Base-by-base conservation (phyloP, 1,140 invertebrate genomes). In the Batillaria attramentaria region DNA sequence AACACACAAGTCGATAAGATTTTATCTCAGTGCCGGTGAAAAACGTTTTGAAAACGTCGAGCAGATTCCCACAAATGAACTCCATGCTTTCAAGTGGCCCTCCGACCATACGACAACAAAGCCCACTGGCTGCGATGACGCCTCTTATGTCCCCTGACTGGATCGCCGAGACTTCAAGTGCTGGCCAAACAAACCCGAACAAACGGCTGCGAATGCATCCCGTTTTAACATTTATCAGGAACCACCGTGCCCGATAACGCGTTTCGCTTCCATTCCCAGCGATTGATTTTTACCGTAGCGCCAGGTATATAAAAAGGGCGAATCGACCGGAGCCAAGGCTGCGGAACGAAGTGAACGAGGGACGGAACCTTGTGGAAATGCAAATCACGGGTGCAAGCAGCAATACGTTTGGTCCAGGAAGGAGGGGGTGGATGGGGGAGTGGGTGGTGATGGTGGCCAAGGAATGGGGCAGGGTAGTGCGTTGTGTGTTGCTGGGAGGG, bases 261-360 rank as follows among this genome's bases (percentile, higher is more conserved):
- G 31, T 60, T n/a, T 60, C 57, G 57, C 57, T 60, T 60, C 57
- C 57, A 6, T 8, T 60, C 57, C 57, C 24, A 60, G 20, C 24
- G 57, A 60, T 60, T 60, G 57, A 60, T 60, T 60, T 60, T 24
- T 6, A 20, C 57, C 6, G 57, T 5, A 5, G 6, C 24, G 20
- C 20, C 46, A 28, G 57, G 20, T n/a, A 60, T 5, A 60, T 60
- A 60, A 60, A 60, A 60, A 60, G 31, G 20, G 31, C 57, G 57
- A 28, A 60, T 60, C 57, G 57, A 60, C 57, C 57, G 57, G 57
- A 60, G 20, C 31, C 57, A 60, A 60, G 57, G 57, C 24, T 60
- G 57, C 57, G 57, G 57, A 60, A 60, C 57, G 57, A 60, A 60
- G 57, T n/a, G 57, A 60, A 60, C 57, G 57, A 60, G 57, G 57